These are phyloP conservation scores for Octonoba sinensis DNA, from an alignment of 2,888 invertebrate genomes.

Conservation along the genomic window DNA sequence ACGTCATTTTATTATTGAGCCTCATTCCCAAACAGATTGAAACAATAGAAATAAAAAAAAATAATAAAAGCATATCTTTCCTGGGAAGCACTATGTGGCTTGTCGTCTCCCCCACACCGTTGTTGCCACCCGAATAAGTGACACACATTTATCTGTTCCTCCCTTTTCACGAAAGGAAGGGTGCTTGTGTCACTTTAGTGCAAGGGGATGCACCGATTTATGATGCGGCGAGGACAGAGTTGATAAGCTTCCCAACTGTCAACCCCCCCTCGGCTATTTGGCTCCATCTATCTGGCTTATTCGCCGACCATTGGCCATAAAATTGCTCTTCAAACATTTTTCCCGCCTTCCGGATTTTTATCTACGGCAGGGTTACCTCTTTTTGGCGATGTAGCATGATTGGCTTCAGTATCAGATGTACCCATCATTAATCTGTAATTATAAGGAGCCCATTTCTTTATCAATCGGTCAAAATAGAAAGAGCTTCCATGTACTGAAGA, in stretches of 20 bases:
- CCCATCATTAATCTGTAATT: background rate
- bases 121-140: conserved; percentile 38
- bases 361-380: conserved; percentile 14
- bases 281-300: conserved; percentile 65
- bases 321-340: conserved; percentile 64
- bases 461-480: too few relatives aligned
- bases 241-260: conserved; percentile 55
- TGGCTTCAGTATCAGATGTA: background rate
- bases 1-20: too few relatives aligned
- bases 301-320: conserved; percentile 64
- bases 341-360: conserved; percentile 57
- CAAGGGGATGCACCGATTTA: conserved; percentile 53
- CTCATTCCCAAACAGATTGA: too few relatives aligned
- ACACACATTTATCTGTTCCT: conserved; percentile 58
- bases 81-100: background rate
- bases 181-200: conserved; percentile 9
- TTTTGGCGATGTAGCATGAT: conserved; percentile 28
- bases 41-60: background rate
- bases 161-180: conserved; percentile 30
- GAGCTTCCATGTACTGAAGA: too few relatives aligned
- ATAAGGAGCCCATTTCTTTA: too few relatives aligned
- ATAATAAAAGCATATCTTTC: background rate
- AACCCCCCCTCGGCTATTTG: conserved; percentile 54
- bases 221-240: conserved; percentile 63
- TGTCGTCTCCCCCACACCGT: background rate